Evolutionary conservation across 2,888 invertebrate species (phyloP).

Genomic region (Meteorus colon): DNA sequence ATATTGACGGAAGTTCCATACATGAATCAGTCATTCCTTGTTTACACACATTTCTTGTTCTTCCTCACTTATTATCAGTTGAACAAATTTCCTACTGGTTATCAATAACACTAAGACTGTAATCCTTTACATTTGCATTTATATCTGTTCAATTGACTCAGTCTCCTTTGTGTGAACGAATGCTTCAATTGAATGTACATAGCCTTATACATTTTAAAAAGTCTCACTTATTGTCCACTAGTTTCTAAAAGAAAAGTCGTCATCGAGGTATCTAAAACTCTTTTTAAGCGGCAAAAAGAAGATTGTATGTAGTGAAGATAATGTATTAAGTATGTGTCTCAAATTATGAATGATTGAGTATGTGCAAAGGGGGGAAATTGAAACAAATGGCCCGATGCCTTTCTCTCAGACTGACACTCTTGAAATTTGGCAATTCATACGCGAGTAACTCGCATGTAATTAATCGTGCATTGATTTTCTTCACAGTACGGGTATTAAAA

Average conservation of each 20-base stretch:
- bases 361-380: conserved; percentile 6
- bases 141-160: background rate
- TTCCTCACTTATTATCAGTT: background rate
- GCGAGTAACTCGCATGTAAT: conserved; percentile 12
- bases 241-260: background rate
- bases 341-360: conserved; percentile 32
- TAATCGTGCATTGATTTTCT: conserved; percentile 15
- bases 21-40: background rate
- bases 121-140: background rate
- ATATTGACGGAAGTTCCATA: background rate
- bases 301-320: conserved; percentile 25
- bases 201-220: background rate
- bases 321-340: background rate
- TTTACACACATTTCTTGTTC: background rate
- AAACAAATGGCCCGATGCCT: conserved; percentile 27
- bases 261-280: background rate
- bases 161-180: background rate
- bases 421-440: conserved; percentile 23
- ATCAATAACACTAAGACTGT: background rate
- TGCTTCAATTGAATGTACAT: conserved; percentile 19
- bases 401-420: conserved; percentile 27
- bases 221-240: background rate
- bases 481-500: conserved; percentile 30
- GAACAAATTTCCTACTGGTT: background rate
- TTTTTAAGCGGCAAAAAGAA: conserved; percentile 3